Evolutionary conservation across 1,140 invertebrate species (phyloP).

Genomic region (Tetranychus urticae): DNA sequence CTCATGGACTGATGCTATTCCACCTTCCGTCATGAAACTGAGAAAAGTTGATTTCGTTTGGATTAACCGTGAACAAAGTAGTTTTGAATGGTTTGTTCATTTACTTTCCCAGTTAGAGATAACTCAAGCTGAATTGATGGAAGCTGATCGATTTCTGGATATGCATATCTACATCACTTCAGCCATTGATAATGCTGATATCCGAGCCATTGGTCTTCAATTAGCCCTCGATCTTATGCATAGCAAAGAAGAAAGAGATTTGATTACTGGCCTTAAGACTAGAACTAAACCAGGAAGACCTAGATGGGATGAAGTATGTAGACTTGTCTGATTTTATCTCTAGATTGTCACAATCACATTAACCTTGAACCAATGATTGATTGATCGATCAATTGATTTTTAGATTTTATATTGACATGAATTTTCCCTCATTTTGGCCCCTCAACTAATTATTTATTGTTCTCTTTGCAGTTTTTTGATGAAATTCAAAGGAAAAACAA

Average conservation of each 20-base stretch:
- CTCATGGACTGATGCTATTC: conserved; percentile 55
- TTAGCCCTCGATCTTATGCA: conserved; percentile 71
- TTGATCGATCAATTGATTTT: background rate
- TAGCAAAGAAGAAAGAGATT: conserved; percentile 47
- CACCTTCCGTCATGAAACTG: conserved; percentile 50
- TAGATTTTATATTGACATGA: conserved; percentile 16
- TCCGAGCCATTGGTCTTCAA: conserved; percentile 79
- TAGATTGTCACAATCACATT: background rate
- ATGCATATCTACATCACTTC: conserved; percentile 97
- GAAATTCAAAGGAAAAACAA: conserved; percentile 56
- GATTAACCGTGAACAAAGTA: conserved; percentile 84
- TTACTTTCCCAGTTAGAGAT: conserved; percentile 75
- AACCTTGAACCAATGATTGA: background rate
- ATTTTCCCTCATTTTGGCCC: too few species aligned
- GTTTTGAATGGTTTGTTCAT: conserved; percentile 94
- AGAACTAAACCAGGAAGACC: conserved; percentile 75
- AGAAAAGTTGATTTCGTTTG: conserved; percentile 91
- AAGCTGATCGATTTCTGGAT: conserved; percentile 43
- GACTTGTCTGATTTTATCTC: background rate
- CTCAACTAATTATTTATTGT: too few species aligned
- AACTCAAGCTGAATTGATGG: conserved; percentile 62
- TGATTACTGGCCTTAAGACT: conserved; percentile 79
- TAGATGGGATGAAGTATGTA: conserved; percentile 58
- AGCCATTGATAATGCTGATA: conserved; percentile 65
- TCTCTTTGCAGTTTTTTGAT: conserved; percentile 34